Conservation (phyloP, 2,888 invertebrate species). For the Myopa tessellatipennis region DNA sequence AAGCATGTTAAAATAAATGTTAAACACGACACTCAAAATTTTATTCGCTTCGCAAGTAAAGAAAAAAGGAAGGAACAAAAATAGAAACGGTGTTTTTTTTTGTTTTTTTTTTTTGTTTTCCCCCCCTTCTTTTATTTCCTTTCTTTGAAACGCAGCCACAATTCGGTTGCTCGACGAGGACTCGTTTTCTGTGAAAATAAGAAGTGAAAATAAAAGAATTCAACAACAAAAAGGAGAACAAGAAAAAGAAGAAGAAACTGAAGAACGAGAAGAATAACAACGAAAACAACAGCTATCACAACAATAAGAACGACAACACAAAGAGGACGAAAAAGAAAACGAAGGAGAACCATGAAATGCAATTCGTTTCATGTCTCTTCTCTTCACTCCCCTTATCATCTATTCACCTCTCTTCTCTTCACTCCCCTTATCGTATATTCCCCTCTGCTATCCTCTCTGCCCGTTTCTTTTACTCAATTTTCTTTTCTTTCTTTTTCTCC, state of each 20-base stretch:
- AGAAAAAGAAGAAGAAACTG: neutral
- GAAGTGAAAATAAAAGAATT: too few species aligned
- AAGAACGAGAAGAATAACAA: slow-evolving; percentile 10
- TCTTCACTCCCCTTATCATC: too few species aligned
- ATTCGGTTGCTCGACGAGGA: neutral
- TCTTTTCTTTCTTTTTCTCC: too few species aligned
- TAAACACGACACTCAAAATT: slow-evolving; percentile 57
- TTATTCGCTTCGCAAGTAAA: slow-evolving; percentile 36
- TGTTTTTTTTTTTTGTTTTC: neutral
- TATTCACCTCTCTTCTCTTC: too few species aligned
- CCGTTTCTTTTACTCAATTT: too few species aligned
- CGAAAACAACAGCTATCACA: neutral
- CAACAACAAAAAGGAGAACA: neutral
- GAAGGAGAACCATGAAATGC: too few species aligned
- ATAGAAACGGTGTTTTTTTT: too few species aligned
- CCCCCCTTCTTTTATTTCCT: neutral
- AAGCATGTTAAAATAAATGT: slow-evolving; percentile 50
- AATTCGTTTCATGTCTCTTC: neutral
- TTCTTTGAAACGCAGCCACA: neutral
- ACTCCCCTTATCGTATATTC: too few species aligned
- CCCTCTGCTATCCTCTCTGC: too few species aligned
- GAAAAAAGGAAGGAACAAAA: too few species aligned
- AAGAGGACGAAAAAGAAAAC: neutral
- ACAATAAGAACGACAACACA: neutral
- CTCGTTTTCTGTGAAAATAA: too few species aligned